phyloP scores from a whole-genome alignment of 2,797 vertebrate species.

The Enteromius paludinosus region DNA sequence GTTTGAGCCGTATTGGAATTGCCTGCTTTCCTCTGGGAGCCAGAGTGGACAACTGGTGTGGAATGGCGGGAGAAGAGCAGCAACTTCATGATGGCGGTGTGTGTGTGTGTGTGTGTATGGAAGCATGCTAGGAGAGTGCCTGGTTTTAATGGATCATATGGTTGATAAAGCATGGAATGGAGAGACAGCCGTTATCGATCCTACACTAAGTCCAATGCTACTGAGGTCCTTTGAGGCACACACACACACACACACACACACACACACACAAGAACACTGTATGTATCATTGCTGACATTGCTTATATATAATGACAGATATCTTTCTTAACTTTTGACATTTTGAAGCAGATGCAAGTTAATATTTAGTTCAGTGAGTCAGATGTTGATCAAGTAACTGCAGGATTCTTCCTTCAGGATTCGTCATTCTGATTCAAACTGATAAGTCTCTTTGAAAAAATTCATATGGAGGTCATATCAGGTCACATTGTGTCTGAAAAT shows the following conservation, averaged over 20 bases:
- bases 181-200: constrained; percentile 71
- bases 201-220: constrained; percentile 60
- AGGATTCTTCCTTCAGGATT: background rate
- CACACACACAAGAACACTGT: background rate
- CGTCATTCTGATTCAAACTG: background rate
- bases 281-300: constrained; percentile 5
- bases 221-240: constrained; percentile 50
- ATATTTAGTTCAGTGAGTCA: constrained; percentile 21
- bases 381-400: background rate
- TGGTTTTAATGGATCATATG: constrained; percentile 74
- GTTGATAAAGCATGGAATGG: constrained; percentile 78
- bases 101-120: constrained; percentile 38
- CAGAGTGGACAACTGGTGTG: constrained; percentile 53
- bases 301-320: constrained; percentile 16
- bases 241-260: constrained; percentile 28
- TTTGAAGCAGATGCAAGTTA: background rate
- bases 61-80: constrained; percentile 44
- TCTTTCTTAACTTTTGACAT: constrained; percentile 15
- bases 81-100: constrained; percentile 40
- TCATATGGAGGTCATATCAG: no score
- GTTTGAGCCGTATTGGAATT: constrained; percentile 54
- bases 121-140: constrained; percentile 48
- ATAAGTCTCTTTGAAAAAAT: background rate
- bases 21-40: constrained; percentile 54
- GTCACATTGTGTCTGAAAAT: background rate